A percentile compares a stretch with the other conserved stretches of the same genome.
Evolutionary conservation across 2,797 vertebrate genomes (phyloP).

Genomic region (Myotis pilosus): DNA sequence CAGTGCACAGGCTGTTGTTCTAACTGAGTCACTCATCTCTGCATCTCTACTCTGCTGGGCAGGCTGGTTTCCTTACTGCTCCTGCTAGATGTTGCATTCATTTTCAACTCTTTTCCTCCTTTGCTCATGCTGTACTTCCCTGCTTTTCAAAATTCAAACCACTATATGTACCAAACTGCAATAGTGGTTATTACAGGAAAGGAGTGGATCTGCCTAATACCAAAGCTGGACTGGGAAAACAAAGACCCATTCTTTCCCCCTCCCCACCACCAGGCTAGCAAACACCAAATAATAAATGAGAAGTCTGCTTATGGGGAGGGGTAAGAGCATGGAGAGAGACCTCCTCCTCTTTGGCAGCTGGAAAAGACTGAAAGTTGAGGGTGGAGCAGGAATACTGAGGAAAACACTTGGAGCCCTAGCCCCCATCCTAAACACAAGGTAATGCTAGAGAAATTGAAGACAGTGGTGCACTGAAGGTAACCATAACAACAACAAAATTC

Average conservation of each 20-base stretch:
- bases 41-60: neutral
- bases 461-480: neutral
- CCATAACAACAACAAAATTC: neutral
- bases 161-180: rapidly evolving
- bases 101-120: neutral
- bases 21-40: neutral
- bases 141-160: neutral
- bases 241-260: neutral
- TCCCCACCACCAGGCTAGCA: neutral
- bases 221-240: neutral
- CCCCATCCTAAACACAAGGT: neutral
- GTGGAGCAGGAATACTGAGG: neutral
- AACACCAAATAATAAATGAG: neutral
- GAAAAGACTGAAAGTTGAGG: neutral
- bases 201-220: neutral
- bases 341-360: neutral
- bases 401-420: neutral
- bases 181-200: neutral
- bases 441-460: neutral
- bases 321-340: neutral
- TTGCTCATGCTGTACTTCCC: neutral
- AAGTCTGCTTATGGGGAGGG: neutral
- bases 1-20: too few species aligned
- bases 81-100: neutral
- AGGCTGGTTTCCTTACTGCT: neutral